Percentiles rank a stretch among this genome's conserved stretches.
Conservation (phyloP, 2,797 vertebrate genomes). For the Urocyon cinereoargenteus region DNA sequence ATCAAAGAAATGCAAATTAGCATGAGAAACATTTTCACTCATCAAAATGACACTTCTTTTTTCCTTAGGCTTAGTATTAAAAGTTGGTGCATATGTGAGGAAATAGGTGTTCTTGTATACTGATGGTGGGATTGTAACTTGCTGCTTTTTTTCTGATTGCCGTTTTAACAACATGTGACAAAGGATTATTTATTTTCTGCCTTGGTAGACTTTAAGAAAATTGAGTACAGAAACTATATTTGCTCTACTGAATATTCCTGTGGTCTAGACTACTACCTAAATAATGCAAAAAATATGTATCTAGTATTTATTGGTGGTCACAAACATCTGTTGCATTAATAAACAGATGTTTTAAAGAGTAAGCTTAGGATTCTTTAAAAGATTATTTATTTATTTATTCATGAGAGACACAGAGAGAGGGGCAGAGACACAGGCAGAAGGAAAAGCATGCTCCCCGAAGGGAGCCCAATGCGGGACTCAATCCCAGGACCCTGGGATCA, state of each 20-base stretch:
- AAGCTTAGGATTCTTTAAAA: neutral
- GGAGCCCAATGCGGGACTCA: too few relatives aligned
- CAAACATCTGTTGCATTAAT: constrained; percentile 9
- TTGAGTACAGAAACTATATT: neutral
- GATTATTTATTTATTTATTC: too few relatives aligned
- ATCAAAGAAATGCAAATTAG: constrained; percentile 47
- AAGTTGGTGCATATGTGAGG: neutral
- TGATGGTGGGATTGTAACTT: neutral
- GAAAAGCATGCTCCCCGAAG: too few relatives aligned
- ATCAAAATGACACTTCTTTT: constrained; percentile 6
- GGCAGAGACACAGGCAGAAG: too few relatives aligned
- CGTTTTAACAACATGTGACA: neutral
- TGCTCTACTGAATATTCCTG: neutral
- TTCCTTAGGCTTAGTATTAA: constrained; percentile 2
- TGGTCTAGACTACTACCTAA: neutral
- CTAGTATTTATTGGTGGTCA: neutral
- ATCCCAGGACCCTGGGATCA: too few relatives aligned
- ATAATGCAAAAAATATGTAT: neutral
- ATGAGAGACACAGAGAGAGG: too few relatives aligned
- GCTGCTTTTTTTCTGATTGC: neutral
- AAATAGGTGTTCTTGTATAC: neutral
- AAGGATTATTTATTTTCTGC: neutral
- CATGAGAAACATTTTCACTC: neutral
- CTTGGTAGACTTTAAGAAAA: neutral
- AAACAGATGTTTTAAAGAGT: constrained; percentile 11